Percentiles rank a stretch among this genome's conserved stretches.
phyloP scores from a whole-genome alignment of 2,888 invertebrate genomes.

The Stratiomys singularior region DNA sequence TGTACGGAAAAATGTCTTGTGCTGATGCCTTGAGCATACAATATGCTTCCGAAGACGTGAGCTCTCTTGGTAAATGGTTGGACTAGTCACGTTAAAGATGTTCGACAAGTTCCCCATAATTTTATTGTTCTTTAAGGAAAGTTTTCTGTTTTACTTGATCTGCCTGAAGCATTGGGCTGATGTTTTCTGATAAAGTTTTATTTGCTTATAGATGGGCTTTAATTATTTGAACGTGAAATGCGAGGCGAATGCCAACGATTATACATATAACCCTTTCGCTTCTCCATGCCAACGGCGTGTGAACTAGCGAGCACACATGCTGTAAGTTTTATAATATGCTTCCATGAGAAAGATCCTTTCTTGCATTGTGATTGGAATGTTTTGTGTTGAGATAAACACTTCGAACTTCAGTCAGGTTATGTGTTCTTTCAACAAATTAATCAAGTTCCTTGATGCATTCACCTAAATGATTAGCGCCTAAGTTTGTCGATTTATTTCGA shows the following conservation, averaged over 20 bases:
- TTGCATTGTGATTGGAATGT: too few species aligned
- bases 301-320: too few species aligned
- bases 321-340: too few species aligned
- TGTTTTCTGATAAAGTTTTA: too few species aligned
- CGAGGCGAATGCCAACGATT: neutral
- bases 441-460: too few species aligned
- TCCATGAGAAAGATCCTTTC: too few species aligned
- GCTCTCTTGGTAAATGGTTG: conserved; percentile 32
- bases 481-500: too few species aligned
- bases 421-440: too few species aligned
- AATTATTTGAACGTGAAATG: neutral
- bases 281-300: neutral
- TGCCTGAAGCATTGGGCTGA: neutral
- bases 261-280: neutral
- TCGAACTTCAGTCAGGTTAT: too few species aligned
- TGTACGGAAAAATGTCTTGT: conserved; percentile 14
- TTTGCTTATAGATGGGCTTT: neutral
- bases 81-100: conserved; percentile 48
- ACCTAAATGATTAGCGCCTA: too few species aligned
- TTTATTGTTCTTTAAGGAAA: conserved; percentile 43
- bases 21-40: conserved; percentile 40
- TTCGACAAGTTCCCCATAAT: conserved; percentile 44
- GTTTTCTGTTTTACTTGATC: conserved; percentile 20
- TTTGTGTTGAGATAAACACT: too few species aligned
- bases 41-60: conserved; percentile 49